Evolutionary conservation across 2,888 invertebrate genomes (phyloP).

Genomic region (Leptinotarsa juncta): DNA sequence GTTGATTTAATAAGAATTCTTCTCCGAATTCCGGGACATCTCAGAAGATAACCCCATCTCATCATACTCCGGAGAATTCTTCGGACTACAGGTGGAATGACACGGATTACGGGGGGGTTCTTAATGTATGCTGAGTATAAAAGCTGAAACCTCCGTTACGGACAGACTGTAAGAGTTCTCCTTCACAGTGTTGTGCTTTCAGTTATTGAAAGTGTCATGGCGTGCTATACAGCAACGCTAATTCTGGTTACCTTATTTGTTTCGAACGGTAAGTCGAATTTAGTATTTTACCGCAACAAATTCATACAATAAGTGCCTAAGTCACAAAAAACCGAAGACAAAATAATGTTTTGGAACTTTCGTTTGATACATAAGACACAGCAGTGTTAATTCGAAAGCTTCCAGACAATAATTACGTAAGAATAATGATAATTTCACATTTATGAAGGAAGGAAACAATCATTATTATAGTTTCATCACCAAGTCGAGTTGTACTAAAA

Average conservation of each 20-base stretch:
- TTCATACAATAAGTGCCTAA: too few relatives aligned
- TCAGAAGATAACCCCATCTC: not conserved
- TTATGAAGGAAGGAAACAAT: too few relatives aligned
- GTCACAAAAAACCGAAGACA: too few relatives aligned
- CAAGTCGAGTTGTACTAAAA: not conserved
- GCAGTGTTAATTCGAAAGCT: too few relatives aligned
- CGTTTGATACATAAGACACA: too few relatives aligned
- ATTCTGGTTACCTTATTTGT: conserved; percentile 57
- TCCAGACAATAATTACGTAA: too few relatives aligned
- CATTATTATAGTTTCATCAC: not conserved
- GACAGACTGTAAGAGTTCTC: conserved; percentile 64
- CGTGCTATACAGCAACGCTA: conserved; percentile 62
- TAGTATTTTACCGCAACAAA: not conserved
- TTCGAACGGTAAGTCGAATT: conserved; percentile 61
- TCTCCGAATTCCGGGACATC: not conserved
- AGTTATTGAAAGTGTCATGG: conserved; percentile 55
- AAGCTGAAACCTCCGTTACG: conserved; percentile 61
- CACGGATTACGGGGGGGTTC: conserved; percentile 63
- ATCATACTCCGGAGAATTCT: conserved; percentile 54
- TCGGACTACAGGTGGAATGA: conserved; percentile 51
- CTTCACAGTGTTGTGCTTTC: conserved; percentile 33
- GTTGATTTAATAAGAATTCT: not conserved
- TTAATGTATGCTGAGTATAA: conserved; percentile 66
- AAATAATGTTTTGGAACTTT: too few relatives aligned
- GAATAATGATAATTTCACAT: too few relatives aligned